Conservation (phyloP, 2,113 vertebrate species). For the Thermophis baileyi region DNA sequence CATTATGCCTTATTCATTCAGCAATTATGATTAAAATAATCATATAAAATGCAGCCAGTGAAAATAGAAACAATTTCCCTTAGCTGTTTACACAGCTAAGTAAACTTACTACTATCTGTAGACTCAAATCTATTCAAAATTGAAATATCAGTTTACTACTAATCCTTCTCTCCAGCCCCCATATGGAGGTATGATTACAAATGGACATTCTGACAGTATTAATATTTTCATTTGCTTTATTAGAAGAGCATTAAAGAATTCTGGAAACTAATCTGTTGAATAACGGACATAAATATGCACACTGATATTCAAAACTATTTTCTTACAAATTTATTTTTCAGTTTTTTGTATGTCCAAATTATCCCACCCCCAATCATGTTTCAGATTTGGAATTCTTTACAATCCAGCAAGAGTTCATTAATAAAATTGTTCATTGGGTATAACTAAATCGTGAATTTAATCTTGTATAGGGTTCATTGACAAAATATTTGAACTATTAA, state of each 20-base stretch:
- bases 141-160: not conserved
- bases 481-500: not conserved
- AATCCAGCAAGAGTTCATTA: not conserved
- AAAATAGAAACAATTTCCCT: too few species aligned
- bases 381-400: not conserved
- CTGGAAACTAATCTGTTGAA: constrained; percentile 8
- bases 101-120: not conserved
- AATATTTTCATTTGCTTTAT: constrained; percentile 30
- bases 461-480: not conserved
- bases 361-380: not conserved
- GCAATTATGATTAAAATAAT: not conserved
- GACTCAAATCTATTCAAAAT: not conserved
- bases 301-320: not conserved
- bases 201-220: constrained; percentile 20
- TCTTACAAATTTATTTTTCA: not conserved
- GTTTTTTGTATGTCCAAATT: not conserved
- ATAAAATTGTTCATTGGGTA: not conserved
- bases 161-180: not conserved
- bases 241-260: not conserved
- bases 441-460: not conserved
- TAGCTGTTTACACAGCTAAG: not conserved
- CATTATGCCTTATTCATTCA: not conserved
- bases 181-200: constrained; percentile 5
- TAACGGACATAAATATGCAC: not conserved
- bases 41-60: not conserved